These are phyloP conservation scores for Pteronura brasiliensis DNA, from an alignment of 2,113 vertebrate genomes.

Conservation along the genomic window DNA sequence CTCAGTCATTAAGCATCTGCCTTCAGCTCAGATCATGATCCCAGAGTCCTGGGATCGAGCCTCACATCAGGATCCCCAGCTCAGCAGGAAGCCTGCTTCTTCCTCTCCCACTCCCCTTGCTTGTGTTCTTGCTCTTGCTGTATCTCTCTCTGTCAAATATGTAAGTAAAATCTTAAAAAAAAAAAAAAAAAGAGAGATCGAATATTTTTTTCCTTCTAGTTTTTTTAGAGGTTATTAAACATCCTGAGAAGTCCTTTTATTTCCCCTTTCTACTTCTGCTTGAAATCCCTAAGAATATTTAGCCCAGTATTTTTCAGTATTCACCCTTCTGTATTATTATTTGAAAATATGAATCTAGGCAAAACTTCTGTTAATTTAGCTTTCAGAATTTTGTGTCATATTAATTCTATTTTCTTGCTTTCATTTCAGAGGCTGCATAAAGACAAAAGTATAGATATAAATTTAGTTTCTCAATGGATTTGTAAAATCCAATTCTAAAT, in stretches of 20 bases:
- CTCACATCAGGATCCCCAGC: too few relatives aligned
- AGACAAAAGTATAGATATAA: background rate
- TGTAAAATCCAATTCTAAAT: background rate
- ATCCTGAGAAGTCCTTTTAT: background rate
- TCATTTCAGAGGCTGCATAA: background rate
- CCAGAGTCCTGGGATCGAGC: too few relatives aligned
- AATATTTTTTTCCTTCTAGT: background rate
- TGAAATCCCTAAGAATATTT: background rate
- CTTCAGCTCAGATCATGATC: too few relatives aligned
- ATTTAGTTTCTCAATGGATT: background rate
- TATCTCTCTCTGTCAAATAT: too few relatives aligned
- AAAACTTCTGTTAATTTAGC: background rate
- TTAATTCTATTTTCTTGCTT: background rate
- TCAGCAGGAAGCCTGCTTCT: too few relatives aligned
- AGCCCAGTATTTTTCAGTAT: background rate
- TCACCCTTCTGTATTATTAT: background rate
- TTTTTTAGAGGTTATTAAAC: background rate
- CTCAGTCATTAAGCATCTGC: too few relatives aligned
- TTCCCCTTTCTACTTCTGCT: background rate
- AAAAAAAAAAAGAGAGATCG: background rate
- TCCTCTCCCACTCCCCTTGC: too few relatives aligned
- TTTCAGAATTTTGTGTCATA: background rate
- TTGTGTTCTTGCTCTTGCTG: too few relatives aligned
- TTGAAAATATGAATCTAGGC: background rate
- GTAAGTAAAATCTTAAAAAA: too few relatives aligned